These are phyloP conservation scores for Tromatobia lineatoria DNA, from an alignment of 2,888 invertebrate genomes.

Conservation along the genomic window DNA sequence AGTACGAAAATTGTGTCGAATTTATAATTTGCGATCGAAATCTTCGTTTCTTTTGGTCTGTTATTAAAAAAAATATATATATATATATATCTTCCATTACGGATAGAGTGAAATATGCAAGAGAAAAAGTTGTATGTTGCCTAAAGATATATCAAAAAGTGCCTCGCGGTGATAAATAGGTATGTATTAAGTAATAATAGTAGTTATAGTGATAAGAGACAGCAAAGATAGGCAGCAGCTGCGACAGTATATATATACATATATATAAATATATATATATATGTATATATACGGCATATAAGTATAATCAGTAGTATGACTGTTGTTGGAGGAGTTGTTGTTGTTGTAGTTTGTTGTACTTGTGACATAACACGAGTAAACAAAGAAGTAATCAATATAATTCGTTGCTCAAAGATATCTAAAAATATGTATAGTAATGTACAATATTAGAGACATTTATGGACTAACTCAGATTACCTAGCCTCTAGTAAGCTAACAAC, in stretches of 20 bases:
- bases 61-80: conserved; percentile 8
- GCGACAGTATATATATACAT: conserved; percentile 68
- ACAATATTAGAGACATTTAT: conserved; percentile 53
- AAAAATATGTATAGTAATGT: conserved; percentile 47
- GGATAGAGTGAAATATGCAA: conserved; percentile 63
- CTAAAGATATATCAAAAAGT: conserved; percentile 54
- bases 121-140: conserved; percentile 77
- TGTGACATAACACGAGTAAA: conserved; percentile 61
- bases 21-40: not conserved
- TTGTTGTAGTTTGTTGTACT: conserved; percentile 61
- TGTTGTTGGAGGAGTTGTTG: conserved; percentile 57
- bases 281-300: conserved; percentile 37
- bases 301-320: conserved; percentile 39
- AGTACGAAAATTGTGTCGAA: not conserved
- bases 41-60: not conserved
- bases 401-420: conserved; percentile 56
- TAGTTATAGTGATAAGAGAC: conserved; percentile 65
- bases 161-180: conserved; percentile 59
- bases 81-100: no score
- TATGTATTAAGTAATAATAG: conserved; percentile 44
- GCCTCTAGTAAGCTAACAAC: conserved; percentile 61
- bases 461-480: conserved; percentile 55
- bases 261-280: conserved; percentile 25
- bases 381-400: conserved; percentile 37
- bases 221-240: conserved; percentile 74